Evolutionary conservation across 64 coral and sea anemone species (phyloP), one percentile per base, ranked within the genome.

Genomic region (Dendrophyllia cribrosa): DNA sequence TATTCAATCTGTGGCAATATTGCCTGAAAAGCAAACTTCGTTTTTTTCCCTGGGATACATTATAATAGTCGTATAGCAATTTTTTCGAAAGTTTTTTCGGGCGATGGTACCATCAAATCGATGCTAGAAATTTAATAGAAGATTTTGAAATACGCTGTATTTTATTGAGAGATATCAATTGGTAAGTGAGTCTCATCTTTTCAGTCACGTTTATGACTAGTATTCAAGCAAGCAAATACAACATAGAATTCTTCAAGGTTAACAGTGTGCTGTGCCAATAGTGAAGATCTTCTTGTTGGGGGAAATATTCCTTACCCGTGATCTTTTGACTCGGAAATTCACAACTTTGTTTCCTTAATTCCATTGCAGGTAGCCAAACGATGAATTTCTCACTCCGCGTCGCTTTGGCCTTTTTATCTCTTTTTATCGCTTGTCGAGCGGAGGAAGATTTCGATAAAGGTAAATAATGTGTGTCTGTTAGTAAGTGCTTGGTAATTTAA

Each of bases 101-200:
- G 80, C 62, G 60, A 84, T 84, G 80, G 9, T 67, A 19, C 47
- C 62, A 24, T 12, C 19, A 65, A 67, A 51, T 4, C 43, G 12
- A 10, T 51, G 9, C 16, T 67, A 84, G 80, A 68, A 67, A 51
- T 14, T 67, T 49, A 9, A 9, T 47, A 22, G 60, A 68, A 75
- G 70, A 49, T 49, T 84, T 84, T 84, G 80, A 84, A 84, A 67
- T 84, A 84, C 60, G 80, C 80, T 84, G 61, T 45, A 61, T 67
- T 49, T 13, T 66, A 45, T 43, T 16, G 20, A 63, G n/a, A 16
- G 20, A 20, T 23, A 58, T 60, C 53, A 59, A 43, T 66, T 9
- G 58, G 80, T 84, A 68, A 67, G 80, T 84, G 19, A 50, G 10
- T 66, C 10, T 23, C 5, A 13, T 12, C 2, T 19, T 51, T 13